Evolutionary conservation across 2,113 vertebrate species (phyloP).

Genomic region (Hucho hucho): DNA sequence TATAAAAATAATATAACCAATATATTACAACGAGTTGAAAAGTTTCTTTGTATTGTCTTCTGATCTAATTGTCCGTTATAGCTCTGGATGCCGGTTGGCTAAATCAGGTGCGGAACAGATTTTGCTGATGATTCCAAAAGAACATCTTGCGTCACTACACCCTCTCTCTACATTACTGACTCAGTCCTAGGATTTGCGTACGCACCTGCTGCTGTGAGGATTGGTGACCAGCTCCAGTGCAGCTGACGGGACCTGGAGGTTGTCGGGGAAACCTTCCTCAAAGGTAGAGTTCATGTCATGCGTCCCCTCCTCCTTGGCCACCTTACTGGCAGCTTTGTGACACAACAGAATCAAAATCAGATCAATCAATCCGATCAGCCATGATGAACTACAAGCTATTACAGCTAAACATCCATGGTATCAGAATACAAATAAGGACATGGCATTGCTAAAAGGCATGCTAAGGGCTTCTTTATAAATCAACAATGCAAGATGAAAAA

Average conservation of each 20-base stretch:
- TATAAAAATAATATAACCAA: no score
- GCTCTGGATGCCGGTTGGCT: no score
- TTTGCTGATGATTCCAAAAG: neutral
- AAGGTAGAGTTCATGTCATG: constrained; percentile 77
- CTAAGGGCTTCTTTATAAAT: neutral
- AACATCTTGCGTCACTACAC: no score
- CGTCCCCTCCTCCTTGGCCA: constrained; percentile 82
- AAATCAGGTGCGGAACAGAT: no score
- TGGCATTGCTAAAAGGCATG: neutral
- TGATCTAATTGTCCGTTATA: no score
- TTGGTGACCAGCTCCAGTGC: constrained; percentile 76
- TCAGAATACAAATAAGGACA: neutral
- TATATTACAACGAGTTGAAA: no score
- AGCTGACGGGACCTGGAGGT: constrained; percentile 52
- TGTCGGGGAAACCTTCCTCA: constrained; percentile 81
- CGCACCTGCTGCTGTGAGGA: constrained; percentile 76
- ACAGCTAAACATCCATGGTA: neutral
- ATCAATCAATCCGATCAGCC: neutral
- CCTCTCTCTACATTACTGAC: no score
- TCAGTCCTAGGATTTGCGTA: neutral
- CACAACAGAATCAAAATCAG: constrained; percentile 7
- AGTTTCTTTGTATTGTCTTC: neutral
- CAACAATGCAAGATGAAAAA: constrained; percentile 18
- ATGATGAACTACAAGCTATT: neutral
- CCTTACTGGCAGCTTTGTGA: constrained; percentile 74